These are phyloP conservation scores for Drosophila miranda DNA, from an alignment of 1,140 invertebrate species.

Conservation along the genomic window DNA sequence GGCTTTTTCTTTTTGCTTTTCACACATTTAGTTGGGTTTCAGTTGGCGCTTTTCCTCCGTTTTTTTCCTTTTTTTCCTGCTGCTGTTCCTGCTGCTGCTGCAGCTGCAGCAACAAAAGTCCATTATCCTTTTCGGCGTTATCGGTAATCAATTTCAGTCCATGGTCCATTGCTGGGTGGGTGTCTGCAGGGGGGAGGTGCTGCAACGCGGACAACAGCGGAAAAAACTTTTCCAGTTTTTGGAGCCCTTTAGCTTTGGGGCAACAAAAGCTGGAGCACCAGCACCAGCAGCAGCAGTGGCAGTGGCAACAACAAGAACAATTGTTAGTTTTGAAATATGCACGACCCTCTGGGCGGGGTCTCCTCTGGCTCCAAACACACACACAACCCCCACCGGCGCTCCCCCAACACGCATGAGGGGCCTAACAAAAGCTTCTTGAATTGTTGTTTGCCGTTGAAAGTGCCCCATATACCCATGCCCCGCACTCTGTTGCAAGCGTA, in stretches of 20 bases:
- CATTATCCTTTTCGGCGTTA: constrained; percentile 77
- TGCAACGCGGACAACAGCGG: neutral
- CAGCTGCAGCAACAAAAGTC: constrained; percentile 73
- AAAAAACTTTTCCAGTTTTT: constrained; percentile 41
- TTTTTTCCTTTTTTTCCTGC: neutral
- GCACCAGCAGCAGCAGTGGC: constrained; percentile 13
- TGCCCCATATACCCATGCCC: neutral
- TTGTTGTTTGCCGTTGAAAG: constrained; percentile 56
- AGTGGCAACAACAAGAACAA: constrained; percentile 43
- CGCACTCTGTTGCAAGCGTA: constrained; percentile 41
- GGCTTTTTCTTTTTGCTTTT: constrained; percentile 33
- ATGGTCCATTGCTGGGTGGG: constrained; percentile 33
- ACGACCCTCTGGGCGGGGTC: constrained; percentile 25
- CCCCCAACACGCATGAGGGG: constrained; percentile 28
- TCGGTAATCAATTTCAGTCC: constrained; percentile 76
- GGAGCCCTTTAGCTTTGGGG: constrained; percentile 37
- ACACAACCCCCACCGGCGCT: neutral
- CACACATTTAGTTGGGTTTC: constrained; percentile 50
- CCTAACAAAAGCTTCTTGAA: constrained; percentile 66
- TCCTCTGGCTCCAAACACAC: neutral
- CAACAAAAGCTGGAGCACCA: constrained; percentile 48
- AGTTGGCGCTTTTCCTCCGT: constrained; percentile 24
- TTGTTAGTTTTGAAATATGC: constrained; percentile 80
- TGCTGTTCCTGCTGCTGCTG: neutral
- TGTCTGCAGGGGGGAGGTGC: constrained; percentile 10